These are phyloP conservation scores for Scleropages formosus DNA, from an alignment of 2,797 vertebrate genomes.

Conservation along the genomic window DNA sequence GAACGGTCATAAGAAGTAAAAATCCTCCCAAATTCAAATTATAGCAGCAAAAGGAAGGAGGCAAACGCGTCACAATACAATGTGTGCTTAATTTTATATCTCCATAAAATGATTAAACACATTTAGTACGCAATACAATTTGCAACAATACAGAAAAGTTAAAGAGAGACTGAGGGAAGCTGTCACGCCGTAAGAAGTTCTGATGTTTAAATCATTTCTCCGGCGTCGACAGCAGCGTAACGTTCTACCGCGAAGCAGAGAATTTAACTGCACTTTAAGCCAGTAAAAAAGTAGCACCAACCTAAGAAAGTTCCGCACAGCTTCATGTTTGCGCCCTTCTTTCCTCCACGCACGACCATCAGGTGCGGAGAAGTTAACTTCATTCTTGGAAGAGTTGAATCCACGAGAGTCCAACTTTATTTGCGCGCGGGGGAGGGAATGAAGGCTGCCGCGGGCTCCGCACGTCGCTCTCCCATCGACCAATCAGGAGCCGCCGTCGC, in stretches of 20 bases:
- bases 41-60: no score
- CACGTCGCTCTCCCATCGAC: slow-evolving; percentile 50
- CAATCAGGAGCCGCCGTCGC: slow-evolving; percentile 66
- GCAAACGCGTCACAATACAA: no score
- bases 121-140: no score
- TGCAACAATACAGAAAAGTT: not conserved
- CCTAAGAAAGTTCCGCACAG: slow-evolving; percentile 88
- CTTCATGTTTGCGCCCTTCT: slow-evolving; percentile 76
- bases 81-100: no score
- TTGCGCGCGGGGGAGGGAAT: slow-evolving; percentile 37
- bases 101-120: no score
- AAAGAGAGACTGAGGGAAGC: not conserved
- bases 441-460: slow-evolving; percentile 32
- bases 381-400: slow-evolving; percentile 71
- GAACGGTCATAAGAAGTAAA: no score
- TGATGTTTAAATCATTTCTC: no score
- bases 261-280: not conserved
- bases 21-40: no score
- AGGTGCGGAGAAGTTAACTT: slow-evolving; percentile 63
- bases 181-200: not conserved
- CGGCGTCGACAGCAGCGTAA: not conserved
- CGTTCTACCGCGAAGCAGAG: no score
- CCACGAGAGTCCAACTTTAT: slow-evolving; percentile 76
- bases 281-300: slow-evolving; percentile 70
- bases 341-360: slow-evolving; percentile 50